Evolutionary conservation across 2,888 invertebrate genomes (phyloP).

Genomic region (Andrena marginata): DNA sequence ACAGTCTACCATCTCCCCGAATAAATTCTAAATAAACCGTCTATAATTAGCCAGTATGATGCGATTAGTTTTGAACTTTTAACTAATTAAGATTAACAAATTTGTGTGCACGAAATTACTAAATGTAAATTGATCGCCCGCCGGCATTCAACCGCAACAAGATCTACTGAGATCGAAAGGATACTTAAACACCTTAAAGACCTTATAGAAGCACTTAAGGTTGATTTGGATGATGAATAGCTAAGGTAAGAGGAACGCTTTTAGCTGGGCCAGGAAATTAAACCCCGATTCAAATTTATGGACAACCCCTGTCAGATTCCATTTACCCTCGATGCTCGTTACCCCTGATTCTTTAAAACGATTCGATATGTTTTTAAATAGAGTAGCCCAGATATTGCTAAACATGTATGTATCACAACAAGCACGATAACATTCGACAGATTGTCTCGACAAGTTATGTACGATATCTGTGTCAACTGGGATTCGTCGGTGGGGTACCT

Average conservation of each 20-base stretch:
- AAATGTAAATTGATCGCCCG: too few relatives aligned
- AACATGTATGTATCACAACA: neutral
- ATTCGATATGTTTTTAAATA: conserved; percentile 1
- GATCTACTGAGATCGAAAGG: neutral
- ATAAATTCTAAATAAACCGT: too few relatives aligned
- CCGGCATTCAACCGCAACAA: too few relatives aligned
- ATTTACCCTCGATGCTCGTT: conserved; percentile 27
- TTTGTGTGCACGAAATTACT: too few relatives aligned
- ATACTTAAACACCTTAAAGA: neutral
- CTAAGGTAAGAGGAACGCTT: conserved; percentile 33
- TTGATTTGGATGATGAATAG: conserved; percentile 43
- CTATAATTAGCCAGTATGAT: too few relatives aligned
- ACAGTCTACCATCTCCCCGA: too few relatives aligned
- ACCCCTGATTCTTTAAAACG: conserved; percentile 11
- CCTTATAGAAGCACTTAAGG: conserved; percentile 29
- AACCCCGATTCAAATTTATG: conserved; percentile 45
- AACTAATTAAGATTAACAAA: too few relatives aligned
- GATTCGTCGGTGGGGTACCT: neutral
- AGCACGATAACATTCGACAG: neutral
- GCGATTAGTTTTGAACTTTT: too few relatives aligned
- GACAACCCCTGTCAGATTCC: conserved; percentile 39
- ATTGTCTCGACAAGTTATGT: neutral
- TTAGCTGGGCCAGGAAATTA: conserved; percentile 63
- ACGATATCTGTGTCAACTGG: conserved; percentile 23
- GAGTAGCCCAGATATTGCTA: neutral